These are phyloP conservation scores for Leucosticte australis DNA, from an alignment of 2,113 vertebrate species.

Conservation along the genomic window DNA sequence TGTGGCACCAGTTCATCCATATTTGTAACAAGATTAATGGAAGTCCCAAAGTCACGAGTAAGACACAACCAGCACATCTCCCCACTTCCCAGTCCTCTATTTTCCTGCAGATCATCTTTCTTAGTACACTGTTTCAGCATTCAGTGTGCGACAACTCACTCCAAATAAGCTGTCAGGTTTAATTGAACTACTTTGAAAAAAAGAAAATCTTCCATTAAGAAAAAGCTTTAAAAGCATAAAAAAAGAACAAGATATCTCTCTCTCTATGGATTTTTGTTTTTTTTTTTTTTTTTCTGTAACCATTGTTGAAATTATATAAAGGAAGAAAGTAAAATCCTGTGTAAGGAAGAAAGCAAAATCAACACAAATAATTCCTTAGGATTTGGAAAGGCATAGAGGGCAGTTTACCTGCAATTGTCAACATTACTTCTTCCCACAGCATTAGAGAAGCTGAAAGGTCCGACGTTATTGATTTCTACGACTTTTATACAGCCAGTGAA, in stretches of 20 bases:
- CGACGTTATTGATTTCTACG: slow-evolving; percentile 77
- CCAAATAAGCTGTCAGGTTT: not conserved
- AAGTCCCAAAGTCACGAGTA: not conserved
- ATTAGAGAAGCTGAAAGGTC: slow-evolving; percentile 73
- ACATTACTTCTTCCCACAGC: slow-evolving; percentile 76
- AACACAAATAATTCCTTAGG: not conserved
- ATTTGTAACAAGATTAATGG: not conserved
- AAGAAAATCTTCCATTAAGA: not conserved
- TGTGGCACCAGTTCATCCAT: not conserved
- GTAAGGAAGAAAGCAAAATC: not conserved
- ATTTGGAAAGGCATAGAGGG: slow-evolving; percentile 1
- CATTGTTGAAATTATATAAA: not conserved
- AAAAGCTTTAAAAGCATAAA: not conserved
- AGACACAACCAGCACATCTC: not conserved
- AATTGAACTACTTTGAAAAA: not conserved
- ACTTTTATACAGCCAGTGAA: slow-evolving; percentile 86
- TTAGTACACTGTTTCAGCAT: not conserved
- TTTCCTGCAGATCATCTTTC: not conserved
- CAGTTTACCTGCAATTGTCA: slow-evolving; percentile 80
- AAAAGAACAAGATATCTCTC: not conserved
- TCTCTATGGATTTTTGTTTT: not conserved
- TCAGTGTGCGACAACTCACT: not conserved
- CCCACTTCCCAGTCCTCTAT: not conserved
- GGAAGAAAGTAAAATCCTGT: not conserved
- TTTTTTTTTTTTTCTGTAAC: not conserved